A percentile compares a stretch with the other conserved stretches of the same genome.
phyloP scores from a whole-genome alignment of 2,888 invertebrate genomes.

The Protodeltote pygarga region DNA sequence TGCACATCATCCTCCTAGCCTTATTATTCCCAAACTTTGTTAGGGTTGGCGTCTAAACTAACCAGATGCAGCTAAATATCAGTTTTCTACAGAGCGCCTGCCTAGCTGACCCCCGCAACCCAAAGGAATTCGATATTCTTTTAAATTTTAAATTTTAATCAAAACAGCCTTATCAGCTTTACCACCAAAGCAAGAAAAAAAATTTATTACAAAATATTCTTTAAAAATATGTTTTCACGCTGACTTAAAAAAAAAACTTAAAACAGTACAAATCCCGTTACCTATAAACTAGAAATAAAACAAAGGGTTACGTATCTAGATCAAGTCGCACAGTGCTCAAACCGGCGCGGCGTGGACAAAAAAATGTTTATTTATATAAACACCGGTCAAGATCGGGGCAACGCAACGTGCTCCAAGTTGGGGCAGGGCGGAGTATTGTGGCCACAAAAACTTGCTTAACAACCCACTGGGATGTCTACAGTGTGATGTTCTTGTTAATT shows the following conservation, averaged over 20 bases:
- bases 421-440: conserved; percentile 37
- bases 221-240: neutral
- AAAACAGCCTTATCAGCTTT: no score
- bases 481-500: conserved; percentile 29
- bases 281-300: conserved; percentile 33
- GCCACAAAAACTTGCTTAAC: conserved; percentile 50
- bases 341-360: conserved; percentile 27
- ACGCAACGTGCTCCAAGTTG: conserved; percentile 44
- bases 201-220: neutral
- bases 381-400: conserved; percentile 51
- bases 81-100: no score
- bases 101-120: no score
- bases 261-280: conserved; percentile 34
- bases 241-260: neutral
- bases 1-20: no score
- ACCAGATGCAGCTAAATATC: no score
- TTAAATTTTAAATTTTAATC: no score
- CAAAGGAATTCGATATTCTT: no score
- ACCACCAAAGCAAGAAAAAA: no score
- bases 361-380: conserved; percentile 50
- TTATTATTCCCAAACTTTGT: no score
- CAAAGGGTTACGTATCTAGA: conserved; percentile 44
- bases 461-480: conserved; percentile 24
- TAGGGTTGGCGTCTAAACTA: no score
- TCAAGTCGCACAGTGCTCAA: conserved; percentile 30